A percentile compares a stretch with the other conserved stretches of the same genome.
These are phyloP conservation scores for Zoanthus gigantus DNA, from an alignment of 92 coral and sea anemone species.

Conservation along the genomic window DNA sequence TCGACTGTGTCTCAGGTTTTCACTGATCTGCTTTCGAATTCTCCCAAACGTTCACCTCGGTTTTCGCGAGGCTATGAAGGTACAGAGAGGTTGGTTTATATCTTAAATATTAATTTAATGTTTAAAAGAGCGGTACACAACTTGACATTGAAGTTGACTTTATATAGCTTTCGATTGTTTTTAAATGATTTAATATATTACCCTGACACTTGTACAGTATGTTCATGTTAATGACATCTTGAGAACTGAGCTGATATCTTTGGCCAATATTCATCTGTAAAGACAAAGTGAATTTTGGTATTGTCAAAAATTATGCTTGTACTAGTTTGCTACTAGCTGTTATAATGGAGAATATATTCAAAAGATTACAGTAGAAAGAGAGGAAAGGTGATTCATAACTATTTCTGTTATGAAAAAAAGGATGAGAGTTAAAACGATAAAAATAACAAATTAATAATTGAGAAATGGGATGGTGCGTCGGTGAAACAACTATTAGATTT, in stretches of 20 bases:
- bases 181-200: not conserved
- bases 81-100: not conserved
- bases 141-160: not conserved
- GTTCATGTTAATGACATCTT: conserved; percentile 26
- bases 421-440: no score
- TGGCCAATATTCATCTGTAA: conserved; percentile 23
- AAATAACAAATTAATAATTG: no score
- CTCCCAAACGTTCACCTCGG: no score
- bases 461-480: no score
- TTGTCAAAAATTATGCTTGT: not conserved
- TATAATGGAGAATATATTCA: not conserved
- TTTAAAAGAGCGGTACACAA: not conserved
- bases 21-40: no score
- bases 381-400: no score
- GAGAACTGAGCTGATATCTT: not conserved
- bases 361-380: no score
- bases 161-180: not conserved
- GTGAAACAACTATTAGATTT: no score
- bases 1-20: no score
- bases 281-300: not conserved
- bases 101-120: not conserved
- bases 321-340: not conserved
- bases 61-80: no score
- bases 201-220: conserved; percentile 21
- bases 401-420: no score